Percentiles rank a stretch among this genome's conserved stretches.
phyloP scores from a whole-genome alignment of 2,113 vertebrate species.

The Gasterosteus aculeatus region DNA sequence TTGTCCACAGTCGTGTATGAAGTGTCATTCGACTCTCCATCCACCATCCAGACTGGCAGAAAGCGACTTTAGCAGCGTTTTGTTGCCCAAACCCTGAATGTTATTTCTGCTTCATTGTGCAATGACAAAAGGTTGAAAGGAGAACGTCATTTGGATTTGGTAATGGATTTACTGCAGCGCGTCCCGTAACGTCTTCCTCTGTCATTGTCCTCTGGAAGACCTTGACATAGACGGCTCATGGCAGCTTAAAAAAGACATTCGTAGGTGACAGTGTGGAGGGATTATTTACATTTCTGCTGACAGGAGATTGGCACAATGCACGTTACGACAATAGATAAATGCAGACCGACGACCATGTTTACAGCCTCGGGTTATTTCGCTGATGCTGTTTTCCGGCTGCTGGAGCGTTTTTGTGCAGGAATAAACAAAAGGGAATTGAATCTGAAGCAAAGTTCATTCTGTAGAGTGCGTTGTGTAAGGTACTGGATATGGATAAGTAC shows the following conservation, averaged over 20 bases:
- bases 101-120: conserved; percentile 4
- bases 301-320: background rate
- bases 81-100: conserved; percentile 2
- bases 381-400: background rate
- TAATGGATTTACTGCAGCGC: background rate
- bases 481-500: background rate
- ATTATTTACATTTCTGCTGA: conserved; percentile 5
- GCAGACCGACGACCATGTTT: background rate
- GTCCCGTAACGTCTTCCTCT: background rate
- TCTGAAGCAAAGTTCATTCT: background rate
- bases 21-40: background rate
- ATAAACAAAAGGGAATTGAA: background rate
- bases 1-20: background rate
- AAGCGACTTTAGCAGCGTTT: background rate
- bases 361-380: background rate
- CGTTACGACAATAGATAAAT: background rate
- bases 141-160: background rate
- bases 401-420: background rate
- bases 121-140: background rate
- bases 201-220: background rate
- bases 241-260: background rate
- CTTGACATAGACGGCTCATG: background rate
- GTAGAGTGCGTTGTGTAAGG: background rate
- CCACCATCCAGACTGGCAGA: too few relatives aligned
- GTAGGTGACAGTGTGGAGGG: background rate